Percentiles rank a stretch among this genome's conserved stretches.
Conservation (phyloP, 2,888 invertebrate species). For the Pandemis corylana region DNA sequence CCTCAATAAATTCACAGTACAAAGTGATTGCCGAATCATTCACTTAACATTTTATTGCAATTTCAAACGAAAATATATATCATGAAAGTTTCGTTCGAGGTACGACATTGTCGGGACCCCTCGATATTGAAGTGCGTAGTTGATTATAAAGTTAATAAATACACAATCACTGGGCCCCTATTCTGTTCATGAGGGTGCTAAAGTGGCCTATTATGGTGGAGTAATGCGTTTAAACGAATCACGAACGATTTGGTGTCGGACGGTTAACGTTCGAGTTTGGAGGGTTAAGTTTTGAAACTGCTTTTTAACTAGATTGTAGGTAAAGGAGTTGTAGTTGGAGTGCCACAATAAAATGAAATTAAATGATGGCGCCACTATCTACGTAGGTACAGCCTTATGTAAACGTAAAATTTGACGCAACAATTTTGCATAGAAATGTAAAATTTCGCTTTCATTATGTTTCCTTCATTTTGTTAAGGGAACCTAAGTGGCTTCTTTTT, state of each 20-base stretch:
- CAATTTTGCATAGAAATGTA: too few species aligned
- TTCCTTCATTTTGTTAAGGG: too few species aligned
- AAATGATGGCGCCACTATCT: too few species aligned
- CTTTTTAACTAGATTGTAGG: background rate
- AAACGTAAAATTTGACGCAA: too few species aligned
- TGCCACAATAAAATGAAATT: too few species aligned
- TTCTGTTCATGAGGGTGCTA: constrained; percentile 51
- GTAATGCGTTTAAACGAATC: constrained; percentile 54
- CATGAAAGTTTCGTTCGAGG: background rate
- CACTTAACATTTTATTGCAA: constrained; percentile 55
- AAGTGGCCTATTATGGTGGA: constrained; percentile 47
- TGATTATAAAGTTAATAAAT: constrained; percentile 53
- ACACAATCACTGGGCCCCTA: constrained; percentile 43
- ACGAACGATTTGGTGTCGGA: constrained; percentile 42
- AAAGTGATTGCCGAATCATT: constrained; percentile 79
- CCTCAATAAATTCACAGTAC: constrained; percentile 72
- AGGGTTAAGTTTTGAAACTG: constrained; percentile 31
- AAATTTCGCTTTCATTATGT: too few species aligned
- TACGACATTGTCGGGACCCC: constrained; percentile 27
- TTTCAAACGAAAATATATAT: constrained; percentile 1
- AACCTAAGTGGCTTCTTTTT: too few species aligned
- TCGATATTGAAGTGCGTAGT: constrained; percentile 52
- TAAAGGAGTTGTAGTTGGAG: background rate
- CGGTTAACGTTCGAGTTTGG: constrained; percentile 31
- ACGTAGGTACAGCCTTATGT: too few species aligned